Percentiles rank a stretch among this genome's conserved stretches.
Evolutionary conservation across 2,797 vertebrate species (phyloP).

Genomic region (Pangasius macronema): DNA sequence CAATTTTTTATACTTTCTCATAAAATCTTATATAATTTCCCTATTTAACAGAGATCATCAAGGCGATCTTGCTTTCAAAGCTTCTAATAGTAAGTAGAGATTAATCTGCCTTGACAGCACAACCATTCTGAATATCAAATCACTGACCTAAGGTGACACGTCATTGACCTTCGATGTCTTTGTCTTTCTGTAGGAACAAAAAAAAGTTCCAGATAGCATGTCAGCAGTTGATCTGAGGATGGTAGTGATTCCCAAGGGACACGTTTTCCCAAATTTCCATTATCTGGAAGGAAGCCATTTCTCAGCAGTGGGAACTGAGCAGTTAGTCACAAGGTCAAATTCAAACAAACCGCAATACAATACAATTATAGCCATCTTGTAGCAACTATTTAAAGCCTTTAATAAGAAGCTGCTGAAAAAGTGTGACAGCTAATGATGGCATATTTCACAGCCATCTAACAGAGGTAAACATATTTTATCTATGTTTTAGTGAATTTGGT

Average conservation of each 20-base stretch:
- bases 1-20: neutral
- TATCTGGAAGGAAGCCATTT: slow-evolving; percentile 14
- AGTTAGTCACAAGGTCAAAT: slow-evolving; percentile 21
- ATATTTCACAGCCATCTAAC: neutral
- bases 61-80: neutral
- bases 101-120: neutral
- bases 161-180: neutral
- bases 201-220: neutral
- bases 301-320: slow-evolving; percentile 17
- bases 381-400: slow-evolving; percentile 7
- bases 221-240: neutral
- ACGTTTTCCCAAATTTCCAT: slow-evolving; percentile 5
- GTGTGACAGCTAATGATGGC: neutral
- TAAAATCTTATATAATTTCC: neutral
- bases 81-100: neutral
- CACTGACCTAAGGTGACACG: neutral
- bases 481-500: neutral
- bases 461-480: neutral
- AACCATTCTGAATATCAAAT: neutral
- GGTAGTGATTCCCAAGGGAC: neutral
- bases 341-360: slow-evolving; percentile 14
- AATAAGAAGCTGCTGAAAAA: neutral
- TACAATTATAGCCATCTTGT: neutral
- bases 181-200: neutral
- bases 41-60: neutral